Evolutionary conservation across 2,888 invertebrate species (phyloP), one percentile per base, ranked within the genome.

Genomic region (Penaeus monodon): DNA sequence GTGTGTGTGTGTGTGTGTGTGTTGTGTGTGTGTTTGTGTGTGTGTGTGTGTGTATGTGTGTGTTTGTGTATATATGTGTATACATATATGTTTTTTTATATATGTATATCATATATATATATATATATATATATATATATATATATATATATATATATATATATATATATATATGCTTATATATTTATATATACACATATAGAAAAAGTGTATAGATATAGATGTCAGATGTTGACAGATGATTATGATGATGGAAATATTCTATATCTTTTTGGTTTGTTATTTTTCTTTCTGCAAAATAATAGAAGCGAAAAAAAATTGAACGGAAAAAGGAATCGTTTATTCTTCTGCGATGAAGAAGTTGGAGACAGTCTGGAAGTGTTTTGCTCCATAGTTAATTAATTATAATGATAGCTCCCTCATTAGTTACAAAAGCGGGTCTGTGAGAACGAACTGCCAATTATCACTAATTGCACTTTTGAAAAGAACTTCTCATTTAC

Each of bases 381-480:
- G 57, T 57, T 57, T 57, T 57, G 57, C 10, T 57, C 57, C 20
- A 20, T 29, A 64, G 44, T 38, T 49, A 49, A 38, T 29, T 49
- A 78, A 78, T 57, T 38, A 49, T 78, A 78, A 78, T 78, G 44
- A 38, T 78, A 78, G 44, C 64, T 78, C n/a, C 44, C 24, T 29
- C 49, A 33, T 57, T 49, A 49, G 66, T 38, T 29, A 85, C 33
- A 49, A 29, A 86, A 63, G 68, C 86, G 89, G 68, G 90, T 91
- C 10, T 91, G 92, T 91, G 90, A 70, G 91, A 89, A 44, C 44
- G 79, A 49, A 12, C 27, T 66, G 73, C n/a, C 10, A 44, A 24
- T 65, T 44, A 80, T 57, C 57, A 57, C 57, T 57, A 57, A 57
- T 57, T 57, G 57, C 57, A 57, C 57, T 57, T 57, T 57, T 57